Conservation (phyloP, 2,113 vertebrate species). For the Eolophus roseicapilla region DNA sequence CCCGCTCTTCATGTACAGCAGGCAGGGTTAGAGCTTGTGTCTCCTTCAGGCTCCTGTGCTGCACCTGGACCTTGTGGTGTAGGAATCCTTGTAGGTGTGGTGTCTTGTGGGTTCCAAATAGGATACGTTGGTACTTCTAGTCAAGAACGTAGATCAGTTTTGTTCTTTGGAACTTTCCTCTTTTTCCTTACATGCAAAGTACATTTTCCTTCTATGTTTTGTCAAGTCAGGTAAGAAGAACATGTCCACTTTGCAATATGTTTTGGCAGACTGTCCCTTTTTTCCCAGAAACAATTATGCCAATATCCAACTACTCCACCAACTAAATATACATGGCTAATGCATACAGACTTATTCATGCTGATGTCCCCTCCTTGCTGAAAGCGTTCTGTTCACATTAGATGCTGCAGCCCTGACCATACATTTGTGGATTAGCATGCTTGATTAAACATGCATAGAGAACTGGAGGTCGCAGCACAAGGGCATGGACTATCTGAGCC, state of each 20-base stretch:
- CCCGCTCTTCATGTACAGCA: rapidly evolving
- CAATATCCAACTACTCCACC: not conserved
- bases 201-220: not conserved
- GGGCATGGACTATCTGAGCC: not conserved
- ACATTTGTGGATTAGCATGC: not conserved
- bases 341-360: not conserved
- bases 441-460: not conserved
- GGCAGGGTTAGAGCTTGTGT: not conserved
- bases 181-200: not conserved
- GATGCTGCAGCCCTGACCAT: not conserved
- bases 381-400: not conserved
- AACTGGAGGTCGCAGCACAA: not conserved
- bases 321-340: not conserved
- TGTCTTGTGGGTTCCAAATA: not conserved
- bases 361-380: not conserved
- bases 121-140: not conserved
- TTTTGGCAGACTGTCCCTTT: not conserved
- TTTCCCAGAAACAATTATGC: not conserved
- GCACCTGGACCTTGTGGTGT: not conserved
- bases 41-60: not conserved
- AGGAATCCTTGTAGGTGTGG: not conserved
- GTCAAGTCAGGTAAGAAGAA: not conserved
- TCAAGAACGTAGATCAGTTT: not conserved
- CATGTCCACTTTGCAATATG: not conserved
- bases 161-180: not conserved